phyloP scores from a whole-genome alignment of 2,888 invertebrate species.

The Lagria hirta region DNA sequence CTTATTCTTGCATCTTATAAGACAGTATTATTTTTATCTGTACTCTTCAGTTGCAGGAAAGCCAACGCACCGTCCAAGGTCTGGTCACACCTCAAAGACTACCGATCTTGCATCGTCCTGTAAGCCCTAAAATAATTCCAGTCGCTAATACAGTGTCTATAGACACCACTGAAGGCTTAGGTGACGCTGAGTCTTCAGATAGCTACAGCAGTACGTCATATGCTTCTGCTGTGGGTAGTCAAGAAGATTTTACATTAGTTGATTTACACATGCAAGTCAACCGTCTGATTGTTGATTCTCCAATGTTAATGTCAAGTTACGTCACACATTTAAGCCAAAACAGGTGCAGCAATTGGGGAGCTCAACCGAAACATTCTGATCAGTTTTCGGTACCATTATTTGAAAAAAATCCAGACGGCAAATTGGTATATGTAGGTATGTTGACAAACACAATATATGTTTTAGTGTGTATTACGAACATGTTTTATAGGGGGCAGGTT shows the following conservation, averaged over 20 bases:
- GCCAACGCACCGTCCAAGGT: conserved; percentile 46
- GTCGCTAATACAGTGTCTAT: conserved; percentile 18
- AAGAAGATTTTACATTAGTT: conserved; percentile 88
- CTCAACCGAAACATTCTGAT: conserved; percentile 69
- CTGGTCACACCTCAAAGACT: conserved; percentile 50
- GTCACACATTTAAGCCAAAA: conserved; percentile 87
- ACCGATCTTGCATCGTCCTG: conserved; percentile 37
- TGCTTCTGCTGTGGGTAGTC: conserved; percentile 88
- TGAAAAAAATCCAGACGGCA: conserved; percentile 71
- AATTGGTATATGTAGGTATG: conserved; percentile 71
- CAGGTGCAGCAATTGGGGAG: conserved; percentile 71
- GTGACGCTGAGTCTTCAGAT: conserved; percentile 70
- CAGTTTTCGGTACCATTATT: conserved; percentile 81
- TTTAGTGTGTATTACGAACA: too few relatives aligned
- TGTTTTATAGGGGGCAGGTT: conserved; percentile 65
- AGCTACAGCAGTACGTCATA: conserved; percentile 84
- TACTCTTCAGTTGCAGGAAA: conserved; percentile 39
- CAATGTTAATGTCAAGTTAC: conserved; percentile 92
- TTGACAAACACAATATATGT: conserved; percentile 4
- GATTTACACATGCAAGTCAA: conserved; percentile 89
- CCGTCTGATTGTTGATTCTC: conserved; percentile 88
- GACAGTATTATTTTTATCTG: conserved; percentile 5
- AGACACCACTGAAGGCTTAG: conserved; percentile 33
- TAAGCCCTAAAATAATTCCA: conserved; percentile 32
- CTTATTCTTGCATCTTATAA: too few relatives aligned